These are phyloP conservation scores for Lasioglossum vierecki DNA, from an alignment of 2,888 invertebrate species.

Conservation along the genomic window DNA sequence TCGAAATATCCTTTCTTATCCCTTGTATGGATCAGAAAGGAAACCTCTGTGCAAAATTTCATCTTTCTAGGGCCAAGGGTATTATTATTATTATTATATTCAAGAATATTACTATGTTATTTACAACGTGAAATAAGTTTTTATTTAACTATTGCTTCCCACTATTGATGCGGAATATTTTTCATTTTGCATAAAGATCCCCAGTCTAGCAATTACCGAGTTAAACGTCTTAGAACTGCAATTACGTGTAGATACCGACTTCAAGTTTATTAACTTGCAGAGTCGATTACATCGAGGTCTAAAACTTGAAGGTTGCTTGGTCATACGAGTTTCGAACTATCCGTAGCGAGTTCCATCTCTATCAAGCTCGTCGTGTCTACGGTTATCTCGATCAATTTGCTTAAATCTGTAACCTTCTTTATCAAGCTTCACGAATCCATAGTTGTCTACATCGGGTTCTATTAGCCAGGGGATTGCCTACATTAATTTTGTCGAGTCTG, in stretches of 20 bases:
- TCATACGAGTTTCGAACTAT: not conserved
- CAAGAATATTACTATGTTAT: too few species aligned
- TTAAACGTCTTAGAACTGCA: too few species aligned
- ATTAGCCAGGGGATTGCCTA: conserved; percentile 1
- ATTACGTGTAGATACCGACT: not conserved
- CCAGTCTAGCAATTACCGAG: not conserved
- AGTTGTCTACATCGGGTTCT: conserved; percentile 6
- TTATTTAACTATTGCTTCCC: too few species aligned
- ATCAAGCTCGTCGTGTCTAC: not conserved
- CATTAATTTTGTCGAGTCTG: conserved; percentile 10
- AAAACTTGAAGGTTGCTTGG: not conserved
- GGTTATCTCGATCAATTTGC: conserved; percentile 3
- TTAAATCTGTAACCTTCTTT: conserved; percentile 10
- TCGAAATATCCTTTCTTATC: too few species aligned
- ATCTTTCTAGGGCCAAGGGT: too few species aligned
- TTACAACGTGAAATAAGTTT: too few species aligned
- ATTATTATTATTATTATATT: too few species aligned
- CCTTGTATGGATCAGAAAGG: too few species aligned
- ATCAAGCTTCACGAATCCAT: conserved; percentile 1
- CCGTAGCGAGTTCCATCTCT: not conserved
- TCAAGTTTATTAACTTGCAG: not conserved
- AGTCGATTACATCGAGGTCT: not conserved
- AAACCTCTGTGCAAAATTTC: too few species aligned
- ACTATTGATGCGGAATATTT: too few species aligned
- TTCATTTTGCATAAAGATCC: too few species aligned